Base-by-base conservation (phyloP, 2,888 invertebrate species). In the Campaea margaritaria region DNA sequence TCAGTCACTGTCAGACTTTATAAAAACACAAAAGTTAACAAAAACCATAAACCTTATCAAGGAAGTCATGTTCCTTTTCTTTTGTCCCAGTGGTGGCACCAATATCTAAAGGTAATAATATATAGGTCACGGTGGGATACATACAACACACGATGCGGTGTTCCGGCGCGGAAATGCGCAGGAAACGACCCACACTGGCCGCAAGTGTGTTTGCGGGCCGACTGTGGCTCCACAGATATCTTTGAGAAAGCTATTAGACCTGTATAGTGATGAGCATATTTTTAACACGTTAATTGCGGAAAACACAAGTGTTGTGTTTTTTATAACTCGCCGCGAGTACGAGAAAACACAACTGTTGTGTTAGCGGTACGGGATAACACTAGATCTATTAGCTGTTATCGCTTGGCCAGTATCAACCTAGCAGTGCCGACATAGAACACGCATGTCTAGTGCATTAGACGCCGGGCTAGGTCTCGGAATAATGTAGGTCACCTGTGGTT, bases 131-230 rank as follows among this genome's bases (percentile, higher is more conserved):
- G 21, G 21, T 21, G 21, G 21, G 21, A 21, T 21, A 21, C 3
- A 21, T 21, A 21, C 21, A 5, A 5, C 21, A 34, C 34, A 9
- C 34, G 34, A 9, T 11, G 34, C 34, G 34, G 34, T 34, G 5
- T 42, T 43, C 16, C 43, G 16, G 58, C 21, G 21, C 21, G 61
- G 58, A 64, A 61, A 58, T 42, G 42, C 52, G 13, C 62, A 58
- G 67, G 67, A 67, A 65, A 58, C 43, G 49, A 41, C 53, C 55
- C 36, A 58, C 58, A 46, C 53, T 45, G 11, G 34, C 34, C 34
- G 11, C 34, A 34, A 34, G 11, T 9, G 9, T 9, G 9, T 9
- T 34, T 34, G 34, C 8, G 34, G 34, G 34, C 34, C 34, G 34
- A 9, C 34, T 11, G 34, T 9, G 34, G 34, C 8, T 1, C 34